Conservation (phyloP, 2,888 invertebrate genomes). For the Ichneumoninae sp. region DNA sequence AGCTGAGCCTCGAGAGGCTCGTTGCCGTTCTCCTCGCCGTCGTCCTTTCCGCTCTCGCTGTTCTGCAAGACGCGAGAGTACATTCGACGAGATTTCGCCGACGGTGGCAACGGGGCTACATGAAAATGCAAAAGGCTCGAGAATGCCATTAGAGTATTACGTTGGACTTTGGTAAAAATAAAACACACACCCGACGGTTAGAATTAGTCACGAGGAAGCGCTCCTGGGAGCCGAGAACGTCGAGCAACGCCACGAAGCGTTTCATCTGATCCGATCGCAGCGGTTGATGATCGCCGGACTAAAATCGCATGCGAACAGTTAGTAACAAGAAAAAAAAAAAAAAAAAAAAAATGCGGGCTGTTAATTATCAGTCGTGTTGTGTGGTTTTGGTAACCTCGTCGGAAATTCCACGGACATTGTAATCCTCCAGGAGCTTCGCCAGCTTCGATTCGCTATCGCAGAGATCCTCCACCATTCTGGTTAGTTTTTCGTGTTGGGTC, state of each 20-base stretch:
- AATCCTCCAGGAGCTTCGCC: slow-evolving; percentile 85
- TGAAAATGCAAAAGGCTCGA: neutral
- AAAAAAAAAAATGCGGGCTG: neutral
- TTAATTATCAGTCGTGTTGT: slow-evolving; percentile 11
- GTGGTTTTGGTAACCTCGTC: slow-evolving; percentile 76
- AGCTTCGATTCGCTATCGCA: slow-evolving; percentile 90
- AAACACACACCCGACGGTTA: slow-evolving; percentile 73
- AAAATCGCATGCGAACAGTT: slow-evolving; percentile 70
- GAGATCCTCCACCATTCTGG: slow-evolving; percentile 88
- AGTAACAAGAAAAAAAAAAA: slow-evolving; percentile 51
- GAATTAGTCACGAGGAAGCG: slow-evolving; percentile 73
- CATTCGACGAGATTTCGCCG: slow-evolving; percentile 12
- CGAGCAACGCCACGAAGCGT: slow-evolving; percentile 75
- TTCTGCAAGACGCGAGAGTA: slow-evolving; percentile 67
- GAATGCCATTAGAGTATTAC: neutral
- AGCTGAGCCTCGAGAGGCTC: slow-evolving; percentile 86
- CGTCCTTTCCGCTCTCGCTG: slow-evolving; percentile 73
- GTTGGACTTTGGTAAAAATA: slow-evolving; percentile 19
- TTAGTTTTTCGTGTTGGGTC: slow-evolving; percentile 86
- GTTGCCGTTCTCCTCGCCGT: slow-evolving; percentile 85
- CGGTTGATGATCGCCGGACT: slow-evolving; percentile 85
- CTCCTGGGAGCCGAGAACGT: slow-evolving; percentile 75
- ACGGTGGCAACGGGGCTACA: neutral
- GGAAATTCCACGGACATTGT: slow-evolving; percentile 75
- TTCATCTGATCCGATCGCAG: slow-evolving; percentile 83